A percentile compares a stretch with the other conserved stretches of the same genome.
phyloP scores from a whole-genome alignment of 1,140 invertebrate genomes.

The Trichoplusia ni region DNA sequence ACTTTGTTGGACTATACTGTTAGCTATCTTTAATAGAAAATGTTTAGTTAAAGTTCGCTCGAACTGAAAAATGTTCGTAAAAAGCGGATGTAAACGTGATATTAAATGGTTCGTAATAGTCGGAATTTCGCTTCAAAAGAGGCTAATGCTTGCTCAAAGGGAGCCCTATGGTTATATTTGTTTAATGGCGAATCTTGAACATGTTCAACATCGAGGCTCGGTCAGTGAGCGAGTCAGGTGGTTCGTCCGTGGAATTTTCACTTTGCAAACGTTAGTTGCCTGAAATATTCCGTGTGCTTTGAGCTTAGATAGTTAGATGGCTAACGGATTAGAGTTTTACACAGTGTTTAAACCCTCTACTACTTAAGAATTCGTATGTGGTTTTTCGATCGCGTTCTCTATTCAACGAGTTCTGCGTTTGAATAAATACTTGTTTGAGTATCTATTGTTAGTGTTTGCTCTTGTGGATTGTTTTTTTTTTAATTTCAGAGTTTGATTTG shows the following conservation, averaged over 20 bases:
- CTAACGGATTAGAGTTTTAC: not conserved
- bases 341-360: too few species aligned
- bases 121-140: not conserved
- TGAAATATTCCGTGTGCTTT: slow-evolving; percentile 11
- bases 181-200: slow-evolving; percentile 67
- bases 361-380: too few species aligned
- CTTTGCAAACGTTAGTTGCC: slow-evolving; percentile 53
- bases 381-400: too few species aligned
- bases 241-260: slow-evolving; percentile 65
- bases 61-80: too few species aligned
- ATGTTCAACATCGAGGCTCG: slow-evolving; percentile 60
- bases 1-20: not conserved
- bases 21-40: too few species aligned
- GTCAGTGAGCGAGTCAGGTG: slow-evolving; percentile 56
- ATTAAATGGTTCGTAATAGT: not conserved
- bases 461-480: too few species aligned
- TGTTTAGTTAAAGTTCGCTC: too few species aligned
- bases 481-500: too few species aligned
- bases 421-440: too few species aligned
- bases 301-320: not conserved
- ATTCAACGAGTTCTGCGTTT: too few species aligned
- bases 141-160: slow-evolving; percentile 2
- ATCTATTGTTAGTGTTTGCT: too few species aligned
- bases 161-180: slow-evolving; percentile 18
- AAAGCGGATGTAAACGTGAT: too few species aligned